Evolutionary conservation across 1,140 invertebrate genomes (phyloP), one percentile per base, ranked within the genome.

Genomic region (Agrilus planipennis): DNA sequence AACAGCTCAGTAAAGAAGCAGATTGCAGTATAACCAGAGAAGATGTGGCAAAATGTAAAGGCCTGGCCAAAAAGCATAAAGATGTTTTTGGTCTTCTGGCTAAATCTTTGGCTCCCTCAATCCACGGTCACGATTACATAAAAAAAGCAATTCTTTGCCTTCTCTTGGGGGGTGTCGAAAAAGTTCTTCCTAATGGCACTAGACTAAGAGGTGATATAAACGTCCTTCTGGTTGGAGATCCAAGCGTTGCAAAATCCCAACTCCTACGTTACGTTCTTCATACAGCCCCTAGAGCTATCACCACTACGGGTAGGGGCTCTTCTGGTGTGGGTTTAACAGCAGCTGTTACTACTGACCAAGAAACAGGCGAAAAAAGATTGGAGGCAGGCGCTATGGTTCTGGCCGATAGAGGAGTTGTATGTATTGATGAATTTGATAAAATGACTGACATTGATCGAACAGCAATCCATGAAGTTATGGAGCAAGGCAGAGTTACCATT

Each of bases 401-500:
- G 18, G 95, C 92, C 0, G 95, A 99, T 68, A 71, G 94, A 37
- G 95, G 95, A 16, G 87, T 99, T 31, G 94, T 99, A 34, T 99
- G 95, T 60, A 99, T 99, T 61, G 96, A 99, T 65, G 95, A 99
- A 70, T 99, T 99, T 65, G 95, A 99, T 68, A 99, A 99, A 71
- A 99, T 99, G 96, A 92, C 91, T n/a, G 96, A 99, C 58, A 89
- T 96, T 39, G 95, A 99, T 70, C 72, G 95, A 53, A 99, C 95
- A 11, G 93, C 95, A 16, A 99, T 99, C 46, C 96, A 99, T 61
- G 95, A 99, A 73, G 93, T 98, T 2, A 91, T 91, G 88, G 88
- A 91, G 70, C 87, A 91, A 60, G 87, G 86, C 15, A 72, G 89
- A 53, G 94, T 99, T 1, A 98, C 94, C 4, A 97, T 99, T 49